Base-by-base conservation (phyloP, 2,888 invertebrate genomes). In the Spilarctia lutea region DNA sequence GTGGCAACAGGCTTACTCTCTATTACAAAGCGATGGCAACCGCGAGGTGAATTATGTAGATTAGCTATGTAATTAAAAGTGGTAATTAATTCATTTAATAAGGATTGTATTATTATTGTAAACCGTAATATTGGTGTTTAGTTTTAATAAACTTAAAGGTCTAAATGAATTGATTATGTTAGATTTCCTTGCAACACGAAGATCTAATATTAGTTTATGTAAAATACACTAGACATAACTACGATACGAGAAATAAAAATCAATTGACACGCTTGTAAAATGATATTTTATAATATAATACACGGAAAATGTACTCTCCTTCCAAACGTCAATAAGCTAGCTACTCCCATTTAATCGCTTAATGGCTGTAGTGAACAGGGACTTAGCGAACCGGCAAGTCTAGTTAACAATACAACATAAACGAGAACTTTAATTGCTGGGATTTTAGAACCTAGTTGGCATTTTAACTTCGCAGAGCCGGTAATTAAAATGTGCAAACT, bases 1-100 rank as follows among this genome's bases (percentile, higher is more conserved):
- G 18, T 18, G 33, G 69, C 69, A 60, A 69, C 69, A 39, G 56
- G 69, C 56, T 56, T 69, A 27, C 16, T 18, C 39, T 60, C 48
- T 60, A n/a, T 70, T 56, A 33, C 68, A 48, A 56, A n/a, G 35
- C 20, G 13, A 35, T 56, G 16, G 35, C 10, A 20, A 24, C 30
- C 45, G 30, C 52, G 48, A 45, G n/a, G 20, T 27, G 20, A 45
- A 27, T 45, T 45, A 42, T 66, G 27, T 52, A 6, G 39, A 39
- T 39, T 1, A 39, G 11, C 39, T 39, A 39, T 39, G 11, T 39
- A 7, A 39, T 39, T 39, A 39, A 39, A 39, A 39, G 11, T 10
- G 39, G 7, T 6, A 39, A 10, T 10, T 39, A 39, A 39, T 39
- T 11, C 11, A 10, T 39, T 39, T 39, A 39, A 39, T 39, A 39